Conservation (phyloP, 2,113 vertebrate genomes). For the Neolamprologus sp. region DNA sequence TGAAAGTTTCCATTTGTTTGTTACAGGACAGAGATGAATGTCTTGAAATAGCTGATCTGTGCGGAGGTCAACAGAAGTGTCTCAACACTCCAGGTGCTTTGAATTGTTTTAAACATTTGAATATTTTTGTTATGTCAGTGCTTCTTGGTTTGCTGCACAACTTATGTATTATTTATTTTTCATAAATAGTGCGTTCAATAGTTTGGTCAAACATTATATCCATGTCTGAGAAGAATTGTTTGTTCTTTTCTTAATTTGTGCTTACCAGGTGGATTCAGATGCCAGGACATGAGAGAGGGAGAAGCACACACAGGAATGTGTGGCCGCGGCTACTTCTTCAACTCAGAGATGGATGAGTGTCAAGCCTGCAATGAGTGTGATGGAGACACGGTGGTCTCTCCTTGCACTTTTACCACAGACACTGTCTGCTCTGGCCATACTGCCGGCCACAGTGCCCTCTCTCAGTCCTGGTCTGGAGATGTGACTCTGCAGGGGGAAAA, state of each 20-base stretch:
- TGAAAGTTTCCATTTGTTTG: background rate
- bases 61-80: conserved; percentile 78
- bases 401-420: conserved; percentile 76
- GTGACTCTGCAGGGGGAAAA: conserved; percentile 47
- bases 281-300: conserved; percentile 76
- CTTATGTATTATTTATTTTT: background rate
- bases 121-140: background rate
- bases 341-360: conserved; percentile 78
- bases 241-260: background rate
- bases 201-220: background rate
- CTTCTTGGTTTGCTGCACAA: background rate
- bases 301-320: conserved; percentile 74
- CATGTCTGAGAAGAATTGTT: background rate
- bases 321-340: conserved; percentile 78
- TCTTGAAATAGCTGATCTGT: conserved; percentile 73
- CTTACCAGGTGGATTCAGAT: conserved; percentile 82
- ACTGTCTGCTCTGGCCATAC: conserved; percentile 68
- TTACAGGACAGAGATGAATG: conserved; percentile 85
- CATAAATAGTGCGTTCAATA: background rate
- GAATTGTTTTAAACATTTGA: background rate
- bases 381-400: conserved; percentile 54
- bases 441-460: conserved; percentile 66
- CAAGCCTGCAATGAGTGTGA: conserved; percentile 79
- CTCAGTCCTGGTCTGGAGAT: conserved; percentile 75
- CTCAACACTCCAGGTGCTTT: conserved; percentile 78